Evolutionary conservation across 2,113 vertebrate genomes (phyloP), one percentile per base, ranked within the genome.

Genomic region (Ictalurus furcatus): DNA sequence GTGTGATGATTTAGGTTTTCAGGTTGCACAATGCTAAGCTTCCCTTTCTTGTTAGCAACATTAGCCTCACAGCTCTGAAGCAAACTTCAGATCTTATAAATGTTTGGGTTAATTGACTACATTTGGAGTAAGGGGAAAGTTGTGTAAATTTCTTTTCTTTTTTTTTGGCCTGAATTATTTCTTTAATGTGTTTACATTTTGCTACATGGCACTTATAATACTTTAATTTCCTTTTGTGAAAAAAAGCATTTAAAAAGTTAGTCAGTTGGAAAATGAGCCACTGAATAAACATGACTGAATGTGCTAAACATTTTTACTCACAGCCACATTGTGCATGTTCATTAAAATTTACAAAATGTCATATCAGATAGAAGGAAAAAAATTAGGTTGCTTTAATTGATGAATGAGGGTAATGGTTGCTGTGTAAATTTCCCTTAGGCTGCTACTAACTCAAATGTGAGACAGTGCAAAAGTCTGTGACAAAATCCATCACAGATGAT

Each of bases 221-320:
- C 25, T 81, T 81, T n/a, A 25, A 81, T 81, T 69, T 71, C 30
- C 65, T 84, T 52, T 30, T 74, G 54, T 48, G 25, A 59, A 86
- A 90, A 73, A 80, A 80, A 52, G n/a, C 71, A 69, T 54, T 85
- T 52, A 71, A 71, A 81, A 28, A 44, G 19, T 7, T 85, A 74
- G 14, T 85, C 40, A 85, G 69, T 71, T 80, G 44, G 69, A 85
- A 85, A 85, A 88, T 37, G 3, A 85, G 80, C 52, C 74, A 80
- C 71, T 87, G 88, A 89, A 91, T 86, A 86, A 89, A 88, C 67
- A 90, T 88, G 76, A 74, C 56, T 58, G 82, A 89, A 90, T 65
- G 90, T 90, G 88, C 83, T 89, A 85, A 89, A 89, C 79, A 88
- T 82, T 89, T 89, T 82, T 89, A 85, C 83, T 85, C 56, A 52